Evolutionary conservation across 2,113 vertebrate species (phyloP).

Genomic region (Felis chaus): DNA sequence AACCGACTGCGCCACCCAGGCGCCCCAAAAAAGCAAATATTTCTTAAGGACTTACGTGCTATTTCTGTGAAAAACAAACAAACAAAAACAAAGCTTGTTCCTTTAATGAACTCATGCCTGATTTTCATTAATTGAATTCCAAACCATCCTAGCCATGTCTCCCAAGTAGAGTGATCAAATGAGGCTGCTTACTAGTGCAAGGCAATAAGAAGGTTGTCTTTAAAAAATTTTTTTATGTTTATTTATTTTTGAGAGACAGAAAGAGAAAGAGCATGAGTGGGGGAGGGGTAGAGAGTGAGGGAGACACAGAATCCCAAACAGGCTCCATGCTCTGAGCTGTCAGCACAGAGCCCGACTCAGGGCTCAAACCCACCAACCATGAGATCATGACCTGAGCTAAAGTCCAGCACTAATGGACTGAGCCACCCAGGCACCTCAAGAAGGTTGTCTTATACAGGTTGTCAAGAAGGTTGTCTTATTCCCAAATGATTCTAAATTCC

Average conservation of each 20-base stretch:
- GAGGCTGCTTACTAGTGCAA: background rate
- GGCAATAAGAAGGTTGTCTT: background rate
- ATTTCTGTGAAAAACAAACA: background rate
- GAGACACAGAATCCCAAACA: no score
- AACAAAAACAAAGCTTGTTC: background rate
- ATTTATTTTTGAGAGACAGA: no score
- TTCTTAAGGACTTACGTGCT: background rate
- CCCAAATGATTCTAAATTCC: background rate
- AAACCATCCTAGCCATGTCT: background rate
- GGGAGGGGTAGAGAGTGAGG: no score
- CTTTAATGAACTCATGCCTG: background rate
- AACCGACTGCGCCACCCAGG: no score
- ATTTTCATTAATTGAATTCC: slow-evolving; percentile 18
- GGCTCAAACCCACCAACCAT: no score
- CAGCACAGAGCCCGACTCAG: no score
- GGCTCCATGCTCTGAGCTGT: no score
- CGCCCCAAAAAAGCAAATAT: background rate
- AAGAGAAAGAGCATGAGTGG: no score
- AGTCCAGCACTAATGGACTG: no score
- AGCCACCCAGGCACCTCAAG: background rate
- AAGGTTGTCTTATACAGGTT: background rate
- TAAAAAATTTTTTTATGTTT: no score
- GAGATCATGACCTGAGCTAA: no score
- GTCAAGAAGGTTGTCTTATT: background rate
- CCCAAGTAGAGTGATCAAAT: background rate